Percentiles rank a stretch among this genome's conserved stretches.
Evolutionary conservation across 2,797 vertebrate species (phyloP).

Genomic region (Perodicticus potto): DNA sequence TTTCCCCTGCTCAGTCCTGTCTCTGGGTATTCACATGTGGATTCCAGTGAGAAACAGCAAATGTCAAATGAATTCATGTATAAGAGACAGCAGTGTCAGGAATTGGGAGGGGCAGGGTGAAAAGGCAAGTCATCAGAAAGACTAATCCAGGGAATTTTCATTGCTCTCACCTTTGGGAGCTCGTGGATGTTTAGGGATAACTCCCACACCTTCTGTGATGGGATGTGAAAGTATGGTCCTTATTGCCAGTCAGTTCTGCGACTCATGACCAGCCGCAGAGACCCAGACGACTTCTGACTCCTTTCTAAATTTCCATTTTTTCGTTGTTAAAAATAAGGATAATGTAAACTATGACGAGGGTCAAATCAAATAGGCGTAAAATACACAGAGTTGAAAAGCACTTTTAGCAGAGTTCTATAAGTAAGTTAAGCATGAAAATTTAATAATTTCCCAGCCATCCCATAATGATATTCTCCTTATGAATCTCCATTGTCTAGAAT

Average conservation of each 20-base stretch:
- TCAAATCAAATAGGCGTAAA: neutral
- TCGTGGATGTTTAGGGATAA: neutral
- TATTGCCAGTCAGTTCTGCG: neutral
- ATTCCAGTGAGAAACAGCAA: constrained; percentile 19
- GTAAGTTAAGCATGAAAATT: neutral
- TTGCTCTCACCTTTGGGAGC: too few species aligned
- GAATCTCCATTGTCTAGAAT: neutral
- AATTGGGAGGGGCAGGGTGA: neutral
- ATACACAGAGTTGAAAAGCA: neutral
- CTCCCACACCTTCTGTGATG: neutral
- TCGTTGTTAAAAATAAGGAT: neutral
- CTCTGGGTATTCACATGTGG: neutral
- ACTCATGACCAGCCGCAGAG: neutral
- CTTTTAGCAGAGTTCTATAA: neutral
- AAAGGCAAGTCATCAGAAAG: neutral
- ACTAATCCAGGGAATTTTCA: neutral
- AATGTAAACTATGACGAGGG: neutral
- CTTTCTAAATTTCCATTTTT: neutral
- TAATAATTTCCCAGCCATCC: neutral
- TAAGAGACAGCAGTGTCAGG: neutral
- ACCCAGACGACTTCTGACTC: neutral
- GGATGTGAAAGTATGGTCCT: accelerated
- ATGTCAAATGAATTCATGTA: neutral
- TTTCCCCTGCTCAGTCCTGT: neutral
- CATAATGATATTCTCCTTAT: neutral